phyloP scores from a whole-genome alignment of 1,140 invertebrate species.

The Pseudomyrmex gracilis region DNA sequence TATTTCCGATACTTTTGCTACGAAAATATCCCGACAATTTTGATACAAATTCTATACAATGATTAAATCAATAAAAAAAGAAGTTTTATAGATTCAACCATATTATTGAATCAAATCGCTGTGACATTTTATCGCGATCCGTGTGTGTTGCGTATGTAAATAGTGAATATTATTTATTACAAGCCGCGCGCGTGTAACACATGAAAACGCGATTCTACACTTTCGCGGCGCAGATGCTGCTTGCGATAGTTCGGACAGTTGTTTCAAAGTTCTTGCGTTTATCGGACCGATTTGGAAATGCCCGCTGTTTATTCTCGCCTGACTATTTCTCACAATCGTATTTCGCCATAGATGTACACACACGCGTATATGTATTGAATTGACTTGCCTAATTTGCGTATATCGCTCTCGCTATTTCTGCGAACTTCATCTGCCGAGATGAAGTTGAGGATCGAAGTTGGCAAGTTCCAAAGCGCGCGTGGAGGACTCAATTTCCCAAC shows the following conservation, averaged over 20 bases:
- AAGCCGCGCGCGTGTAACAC: background rate
- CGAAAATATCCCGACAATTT: too few species aligned
- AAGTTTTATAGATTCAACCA: constrained; percentile 8
- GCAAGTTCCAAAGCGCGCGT: background rate
- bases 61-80: too few species aligned
- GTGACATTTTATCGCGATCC: background rate
- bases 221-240: background rate
- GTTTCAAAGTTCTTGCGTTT: background rate
- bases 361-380: background rate
- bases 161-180: background rate
- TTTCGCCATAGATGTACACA: background rate
- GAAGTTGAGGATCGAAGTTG: background rate
- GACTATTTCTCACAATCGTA: constrained; percentile 32
- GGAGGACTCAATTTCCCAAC: constrained; percentile 1
- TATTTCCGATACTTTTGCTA: background rate
- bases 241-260: background rate
- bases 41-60: too few species aligned
- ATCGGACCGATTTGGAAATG: constrained; percentile 36
- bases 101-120: constrained; percentile 3
- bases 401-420: constrained; percentile 27
- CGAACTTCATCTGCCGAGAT: background rate
- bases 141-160: background rate
- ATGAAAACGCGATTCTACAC: background rate
- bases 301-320: constrained; percentile 22
- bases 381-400: constrained; percentile 7